A percentile compares a stretch with the other conserved stretches of the same genome.
Conservation (phyloP, 1,140 invertebrate species). For the Pteromalus puparum region DNA sequence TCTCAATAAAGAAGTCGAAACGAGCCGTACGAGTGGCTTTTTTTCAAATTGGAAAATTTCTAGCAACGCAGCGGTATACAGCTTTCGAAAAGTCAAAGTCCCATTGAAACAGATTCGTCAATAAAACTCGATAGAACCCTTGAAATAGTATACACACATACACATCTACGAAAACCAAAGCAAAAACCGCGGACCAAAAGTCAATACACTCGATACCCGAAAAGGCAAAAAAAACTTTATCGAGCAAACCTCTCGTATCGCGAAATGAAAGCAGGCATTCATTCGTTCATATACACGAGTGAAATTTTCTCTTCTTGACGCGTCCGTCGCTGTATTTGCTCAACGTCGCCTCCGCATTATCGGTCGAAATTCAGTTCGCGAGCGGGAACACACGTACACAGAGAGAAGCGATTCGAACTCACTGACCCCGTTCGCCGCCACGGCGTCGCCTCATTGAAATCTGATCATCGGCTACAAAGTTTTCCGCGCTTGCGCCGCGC, state of each 20-base stretch:
- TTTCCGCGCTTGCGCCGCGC: slow-evolving; percentile 44
- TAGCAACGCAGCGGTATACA: too few species aligned
- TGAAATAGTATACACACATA: background rate
- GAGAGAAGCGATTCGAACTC: slow-evolving; percentile 56
- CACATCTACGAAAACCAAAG: background rate
- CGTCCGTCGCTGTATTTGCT: background rate
- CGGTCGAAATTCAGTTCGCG: slow-evolving; percentile 27
- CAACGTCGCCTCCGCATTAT: slow-evolving; percentile 6
- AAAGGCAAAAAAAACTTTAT: background rate
- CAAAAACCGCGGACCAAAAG: background rate
- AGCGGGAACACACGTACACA: slow-evolving; percentile 44
- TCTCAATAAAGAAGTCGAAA: too few species aligned
- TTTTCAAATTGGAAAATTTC: too few species aligned
- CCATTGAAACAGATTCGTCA: too few species aligned
- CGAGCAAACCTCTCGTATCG: background rate
- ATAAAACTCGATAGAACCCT: background rate
- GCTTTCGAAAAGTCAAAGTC: too few species aligned
- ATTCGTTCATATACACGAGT: background rate
- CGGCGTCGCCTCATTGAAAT: slow-evolving; percentile 58
- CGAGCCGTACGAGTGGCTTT: too few species aligned
- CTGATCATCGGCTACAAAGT: slow-evolving; percentile 54
- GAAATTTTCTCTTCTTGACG: slow-evolving; percentile 5
- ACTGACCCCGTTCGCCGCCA: slow-evolving; percentile 60
- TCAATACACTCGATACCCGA: background rate
- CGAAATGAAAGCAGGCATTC: slow-evolving; percentile 18